phyloP scores from a whole-genome alignment of 2,797 vertebrate genomes.

The Sebastiscus albofasciatus region DNA sequence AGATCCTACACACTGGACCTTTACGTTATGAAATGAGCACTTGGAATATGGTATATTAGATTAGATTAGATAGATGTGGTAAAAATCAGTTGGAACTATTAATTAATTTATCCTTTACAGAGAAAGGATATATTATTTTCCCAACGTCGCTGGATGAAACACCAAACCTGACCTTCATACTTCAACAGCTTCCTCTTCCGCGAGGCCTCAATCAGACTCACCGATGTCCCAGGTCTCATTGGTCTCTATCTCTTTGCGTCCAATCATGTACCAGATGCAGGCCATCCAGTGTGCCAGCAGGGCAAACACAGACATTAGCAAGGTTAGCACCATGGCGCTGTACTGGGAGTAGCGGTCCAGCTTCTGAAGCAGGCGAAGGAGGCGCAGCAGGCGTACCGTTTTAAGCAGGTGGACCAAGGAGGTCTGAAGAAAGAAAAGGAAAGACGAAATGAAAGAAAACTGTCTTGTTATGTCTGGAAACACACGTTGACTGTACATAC shows the following conservation, averaged over 20 bases:
- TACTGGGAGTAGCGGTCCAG: slow-evolving; percentile 98
- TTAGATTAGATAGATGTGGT: not conserved
- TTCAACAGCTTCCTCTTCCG: not conserved
- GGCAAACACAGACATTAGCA: slow-evolving; percentile 94
- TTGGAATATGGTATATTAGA: not conserved
- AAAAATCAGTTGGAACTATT: not conserved
- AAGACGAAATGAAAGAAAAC: not conserved
- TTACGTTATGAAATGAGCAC: not conserved
- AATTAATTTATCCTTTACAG: not conserved
- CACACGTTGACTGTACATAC: not conserved
- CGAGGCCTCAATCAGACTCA: slow-evolving; percentile 72
- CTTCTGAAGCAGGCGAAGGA: slow-evolving; percentile 95
- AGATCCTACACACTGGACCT: too few species aligned
- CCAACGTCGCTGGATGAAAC: not conserved
- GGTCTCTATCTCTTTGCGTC: slow-evolving; percentile 90
- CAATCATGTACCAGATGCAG: slow-evolving; percentile 95
- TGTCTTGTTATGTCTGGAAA: not conserved
- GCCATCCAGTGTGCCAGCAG: slow-evolving; percentile 97
- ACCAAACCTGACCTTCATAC: not conserved
- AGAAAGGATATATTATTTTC: not conserved
- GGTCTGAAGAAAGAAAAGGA: slow-evolving; percentile 78
- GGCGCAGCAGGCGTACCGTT: slow-evolving; percentile 91
- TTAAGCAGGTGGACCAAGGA: slow-evolving; percentile 96
- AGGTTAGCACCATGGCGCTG: slow-evolving; percentile 94
- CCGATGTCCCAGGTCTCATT: slow-evolving; percentile 92